Evolutionary conservation across 2,113 vertebrate species (phyloP), one percentile per base, ranked within the genome.

Genomic region (Dasyurus viverrinus): DNA sequence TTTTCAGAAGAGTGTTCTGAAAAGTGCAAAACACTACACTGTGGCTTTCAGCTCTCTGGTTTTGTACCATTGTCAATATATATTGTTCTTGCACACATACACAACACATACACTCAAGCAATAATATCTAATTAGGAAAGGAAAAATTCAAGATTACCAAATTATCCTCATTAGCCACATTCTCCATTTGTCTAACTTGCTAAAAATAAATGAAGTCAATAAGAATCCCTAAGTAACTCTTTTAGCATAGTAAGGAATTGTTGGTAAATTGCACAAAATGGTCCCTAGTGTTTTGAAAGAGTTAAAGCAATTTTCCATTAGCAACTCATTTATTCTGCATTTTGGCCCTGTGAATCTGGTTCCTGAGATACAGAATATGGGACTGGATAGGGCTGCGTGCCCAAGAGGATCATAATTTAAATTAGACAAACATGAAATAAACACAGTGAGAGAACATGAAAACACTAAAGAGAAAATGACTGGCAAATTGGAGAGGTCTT

Each of bases 241-340:
- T 54, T 89, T 42, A 93, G 47, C 52, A 90, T 30, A 84, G 25
- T n/a, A 84, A 84, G 90, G 54, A 42, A 96, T 89, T 47, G 89
- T 96, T 94, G 90, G 90, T 89, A 90, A 96, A 92, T 95, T 53
- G 19, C 3, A n/a, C 50, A 90, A 96, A 93, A 54, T 92, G 90
- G n/a, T 27, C 89, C 93, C 26, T 68, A 30, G 22, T 55, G n/a
- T 92, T 47, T 48, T 57, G 12, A 90, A 94, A 54, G 8, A 53
- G 92, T 93, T 94, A 54, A 90, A 50, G 11, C 30, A 91, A 42
- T n/a, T 94, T 93, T 90, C 54, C 91, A 93, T 2, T 55, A 76
- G 8, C 47, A 47, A 7, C 23, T 91, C 84, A 90, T 57, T 92
- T 95, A 47, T 27, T 95, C 94, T 92, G 92, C 53, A 42, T 54